phyloP scores from a whole-genome alignment of 2,797 vertebrate genomes.

The Champsocephalus gunnari region DNA sequence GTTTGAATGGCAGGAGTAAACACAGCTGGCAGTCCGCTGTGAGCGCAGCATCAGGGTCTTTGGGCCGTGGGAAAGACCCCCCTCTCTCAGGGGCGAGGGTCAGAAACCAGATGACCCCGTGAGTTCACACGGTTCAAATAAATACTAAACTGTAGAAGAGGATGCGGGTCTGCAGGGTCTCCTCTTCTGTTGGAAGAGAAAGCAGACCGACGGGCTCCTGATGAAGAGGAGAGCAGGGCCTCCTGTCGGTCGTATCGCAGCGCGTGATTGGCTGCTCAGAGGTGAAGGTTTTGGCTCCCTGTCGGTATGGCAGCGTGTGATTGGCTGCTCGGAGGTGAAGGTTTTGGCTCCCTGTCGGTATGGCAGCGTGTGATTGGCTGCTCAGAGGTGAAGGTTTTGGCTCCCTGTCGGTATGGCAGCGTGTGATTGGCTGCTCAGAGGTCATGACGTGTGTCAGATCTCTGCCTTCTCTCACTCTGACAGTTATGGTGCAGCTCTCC shows the following conservation, averaged over 20 bases:
- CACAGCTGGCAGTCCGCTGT: no score
- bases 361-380: conserved; percentile 57
- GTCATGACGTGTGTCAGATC: conserved; percentile 68
- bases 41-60: no score
- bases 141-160: no score
- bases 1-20: no score
- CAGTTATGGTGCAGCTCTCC: conserved; percentile 77
- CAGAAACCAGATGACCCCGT: conserved; percentile 28
- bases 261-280: no score
- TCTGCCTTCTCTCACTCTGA: conserved; percentile 82
- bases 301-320: no score
- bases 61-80: background rate
- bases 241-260: conserved; percentile 62
- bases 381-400: conserved; percentile 57
- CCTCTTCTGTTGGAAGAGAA: conserved; percentile 35
- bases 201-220: conserved; percentile 2
- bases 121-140: no score
- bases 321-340: no score
- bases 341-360: no score
- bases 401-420: background rate
- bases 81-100: background rate
- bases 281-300: no score
- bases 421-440: conserved; percentile 69
- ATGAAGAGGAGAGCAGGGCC: conserved; percentile 37
- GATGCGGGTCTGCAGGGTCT: background rate